phyloP scores from a whole-genome alignment of 2,888 invertebrate species.

The Caenorhabditis doughertyi region DNA sequence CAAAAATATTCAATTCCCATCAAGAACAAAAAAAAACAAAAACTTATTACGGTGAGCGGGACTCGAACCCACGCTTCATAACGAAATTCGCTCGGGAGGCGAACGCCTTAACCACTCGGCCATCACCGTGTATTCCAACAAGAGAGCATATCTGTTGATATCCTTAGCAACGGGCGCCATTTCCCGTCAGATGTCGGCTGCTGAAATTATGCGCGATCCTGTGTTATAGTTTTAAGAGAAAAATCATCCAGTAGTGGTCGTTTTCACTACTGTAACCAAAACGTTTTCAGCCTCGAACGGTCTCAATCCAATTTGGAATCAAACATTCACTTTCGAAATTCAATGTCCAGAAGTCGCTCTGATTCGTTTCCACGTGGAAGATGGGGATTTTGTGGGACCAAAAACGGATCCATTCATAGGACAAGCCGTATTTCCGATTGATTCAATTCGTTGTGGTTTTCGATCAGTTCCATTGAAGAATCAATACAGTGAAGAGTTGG shows the following conservation, averaged over 20 bases:
- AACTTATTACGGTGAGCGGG: conserved; percentile 1
- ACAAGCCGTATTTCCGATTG: conserved; percentile 93
- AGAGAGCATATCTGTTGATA: too few species aligned
- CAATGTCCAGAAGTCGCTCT: conserved; percentile 91
- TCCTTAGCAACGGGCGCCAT: too few species aligned
- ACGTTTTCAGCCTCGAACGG: conserved; percentile 91
- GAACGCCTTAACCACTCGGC: conserved; percentile 1
- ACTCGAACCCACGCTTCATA: neutral
- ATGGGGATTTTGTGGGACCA: conserved; percentile 98
- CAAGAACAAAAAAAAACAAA: neutral
- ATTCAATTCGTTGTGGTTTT: conserved; percentile 86
- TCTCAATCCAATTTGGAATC: conserved; percentile 94
- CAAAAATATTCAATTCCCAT: too few species aligned
- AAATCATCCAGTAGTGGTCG: too few species aligned
- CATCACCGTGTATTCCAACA: neutral
- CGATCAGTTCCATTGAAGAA: conserved; percentile 94
- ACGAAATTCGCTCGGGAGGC: neutral
- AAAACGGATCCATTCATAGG: conserved; percentile 92
- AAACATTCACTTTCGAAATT: conserved; percentile 90
- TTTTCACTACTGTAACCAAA: too few species aligned
- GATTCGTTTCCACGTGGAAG: conserved; percentile 87
- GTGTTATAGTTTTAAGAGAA: too few species aligned
- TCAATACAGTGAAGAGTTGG: conserved; percentile 93
- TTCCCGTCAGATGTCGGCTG: neutral
- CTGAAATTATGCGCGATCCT: too few species aligned